Evolutionary conservation across 2,113 vertebrate species (phyloP), one percentile per base, ranked within the genome.

Genomic region (Otocyon megalotis): DNA sequence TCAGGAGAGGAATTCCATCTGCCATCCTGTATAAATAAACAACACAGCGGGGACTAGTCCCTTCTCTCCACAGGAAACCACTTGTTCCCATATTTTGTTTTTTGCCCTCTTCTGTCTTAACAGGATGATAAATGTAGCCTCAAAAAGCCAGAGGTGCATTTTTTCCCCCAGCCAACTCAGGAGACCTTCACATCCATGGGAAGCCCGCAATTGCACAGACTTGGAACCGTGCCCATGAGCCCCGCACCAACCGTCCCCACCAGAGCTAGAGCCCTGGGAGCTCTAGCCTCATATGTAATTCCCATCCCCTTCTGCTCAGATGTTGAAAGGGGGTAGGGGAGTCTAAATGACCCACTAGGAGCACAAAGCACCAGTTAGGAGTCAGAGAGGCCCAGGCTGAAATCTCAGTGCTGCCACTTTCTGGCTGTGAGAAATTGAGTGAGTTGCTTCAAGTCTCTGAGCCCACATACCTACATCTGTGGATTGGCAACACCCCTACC

Each of bases 1-100:
- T 81, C 71, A 43, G 83, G 72, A 71, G 24, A 97, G 94, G 88
- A 94, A 97, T 96, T 93, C 94, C 96, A 83, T 93, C 67, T 67
- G 96, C 88, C n/a, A 1, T 76, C 43, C 69, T 80, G 0, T 58
- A 37, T 77, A 97, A 95, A 97, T 62, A 95, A 87, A 80, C 91
- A 84, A 16, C 17, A 10, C 58, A 35, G 86, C 62, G 11, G 62
- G 50, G 82, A 43, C 82, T 14, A 50, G 86, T 56, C 74, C 56
- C 58, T 87, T 90, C 37, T 89, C 88, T n/a, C 94, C 26, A 12
- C 11, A 79, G 82, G 93, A 92, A 96, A 72, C 54, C 50, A 54
- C 74, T 97, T 60, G 22, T 74, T 92, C 83, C 53, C 65, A 8
- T 54, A 35, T 89, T 93, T 90, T 90, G 81, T 35, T 88, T 85